Evolutionary conservation across 2,113 vertebrate species (phyloP), one percentile per base, ranked within the genome.

Genomic region (Serilophus lunatus): DNA sequence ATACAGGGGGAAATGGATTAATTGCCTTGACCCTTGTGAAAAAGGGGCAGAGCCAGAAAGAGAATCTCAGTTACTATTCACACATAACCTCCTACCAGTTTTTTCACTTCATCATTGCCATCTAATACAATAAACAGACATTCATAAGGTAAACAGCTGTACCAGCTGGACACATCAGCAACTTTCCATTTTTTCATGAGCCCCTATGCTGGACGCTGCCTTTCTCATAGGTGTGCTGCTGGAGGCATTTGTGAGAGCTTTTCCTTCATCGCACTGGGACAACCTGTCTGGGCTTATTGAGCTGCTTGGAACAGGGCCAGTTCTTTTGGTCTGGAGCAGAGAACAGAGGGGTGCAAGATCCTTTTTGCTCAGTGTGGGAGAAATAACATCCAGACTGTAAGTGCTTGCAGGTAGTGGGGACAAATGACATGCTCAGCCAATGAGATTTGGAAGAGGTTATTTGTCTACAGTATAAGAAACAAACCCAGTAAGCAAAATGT

Each of bases 11-110:
- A 93, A 92, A 78, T 68, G 49, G 38, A 93, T 93, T 42, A 78
- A 92, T 86, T 94, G 42, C 60, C 72, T 90, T 93, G 91, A 92
- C 72, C 88, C 80, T 74, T 74, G 38, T 28, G 60, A 70, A 83
- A 50, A 70, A 80, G 59, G 36, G 68, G 26, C 68, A 92, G 88
- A 88, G 19, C 54, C 26, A 53, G 47, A 42, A 72, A 31, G 42
- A 74, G 59, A 61, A 54, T 59, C 45, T 69, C 10, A 15, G 31
- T 83, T 92, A 63, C 80, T 63, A 61, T 33, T 91, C 54, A 50
- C 18, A 47, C 17, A 31, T 66, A 90, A 70, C 11, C 8, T 77
- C 24, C 20, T 77, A 8, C 77, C 50, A 50, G 3, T 35, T 89
- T 70, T 78, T 91, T 82, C 38, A 54, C 54, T 74, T 77, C 47